Evolutionary conservation across 2,113 vertebrate genomes (phyloP).

Genomic region (Gallinago media): DNA sequence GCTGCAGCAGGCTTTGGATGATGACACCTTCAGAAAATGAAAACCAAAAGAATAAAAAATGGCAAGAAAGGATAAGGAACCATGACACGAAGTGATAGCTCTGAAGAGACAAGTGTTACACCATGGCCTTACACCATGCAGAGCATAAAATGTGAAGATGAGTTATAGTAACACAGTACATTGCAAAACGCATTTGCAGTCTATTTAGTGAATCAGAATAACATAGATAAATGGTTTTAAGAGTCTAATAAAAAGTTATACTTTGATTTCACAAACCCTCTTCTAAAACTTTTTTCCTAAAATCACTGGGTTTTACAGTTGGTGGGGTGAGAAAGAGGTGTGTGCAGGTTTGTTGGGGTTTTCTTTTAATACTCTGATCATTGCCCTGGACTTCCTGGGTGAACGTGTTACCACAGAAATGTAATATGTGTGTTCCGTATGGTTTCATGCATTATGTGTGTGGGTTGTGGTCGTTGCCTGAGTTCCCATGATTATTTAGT

Average conservation of each 20-base stretch:
- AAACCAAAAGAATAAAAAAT: neutral
- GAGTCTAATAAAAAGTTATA: neutral
- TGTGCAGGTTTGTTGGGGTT: fast-evolving
- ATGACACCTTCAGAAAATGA: neutral
- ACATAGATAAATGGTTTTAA: neutral
- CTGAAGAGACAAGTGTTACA: neutral
- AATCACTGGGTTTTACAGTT: neutral
- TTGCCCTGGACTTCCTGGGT: neutral
- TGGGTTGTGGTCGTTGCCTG: constrained; percentile 73
- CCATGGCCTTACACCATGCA: neutral
- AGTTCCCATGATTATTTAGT: constrained; percentile 79
- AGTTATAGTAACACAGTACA: neutral
- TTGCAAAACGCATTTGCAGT: neutral
- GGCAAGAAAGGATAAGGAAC: neutral
- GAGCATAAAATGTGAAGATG: neutral
- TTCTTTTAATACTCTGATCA: neutral
- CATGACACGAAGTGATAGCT: neutral
- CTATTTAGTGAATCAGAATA: neutral
- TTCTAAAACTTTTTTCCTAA: neutral
- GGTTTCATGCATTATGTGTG: constrained; percentile 59
- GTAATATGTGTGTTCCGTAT: constrained; percentile 29
- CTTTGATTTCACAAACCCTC: neutral
- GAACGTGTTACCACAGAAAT: constrained; percentile 41
- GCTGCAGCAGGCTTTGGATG: neutral
- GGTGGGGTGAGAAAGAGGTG: fast-evolving